Base-by-base conservation (phyloP, 2,113 vertebrate species). In the Sialia sialis region DNA sequence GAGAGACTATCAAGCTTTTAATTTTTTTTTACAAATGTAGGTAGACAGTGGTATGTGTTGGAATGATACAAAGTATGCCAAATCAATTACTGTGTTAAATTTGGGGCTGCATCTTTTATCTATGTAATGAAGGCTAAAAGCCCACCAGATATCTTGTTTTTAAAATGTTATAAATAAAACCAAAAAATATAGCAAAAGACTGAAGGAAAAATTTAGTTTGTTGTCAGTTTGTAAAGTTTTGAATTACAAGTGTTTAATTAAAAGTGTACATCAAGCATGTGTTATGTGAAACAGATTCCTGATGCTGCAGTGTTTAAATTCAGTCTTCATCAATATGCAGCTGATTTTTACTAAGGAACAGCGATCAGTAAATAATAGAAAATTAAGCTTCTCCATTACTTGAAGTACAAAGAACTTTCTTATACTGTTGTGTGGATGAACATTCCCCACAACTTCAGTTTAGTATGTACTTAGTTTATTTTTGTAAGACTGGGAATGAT, bases 11-110 rank as follows among this genome's bases (percentile, higher is more conserved):
- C 89, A 84, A 74, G 96, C 52, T 95, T 94, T 89, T 92, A 69
- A 88, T 91, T 87, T 84, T 60, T 82, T 4, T 87, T 94, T 88
- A 70, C 91, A 97, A 97, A 98, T 97, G 92, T 63, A 83, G 85
- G 84, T 55, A 83, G 97, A 97, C 97, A 97, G 95, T 91, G 80
- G 90, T 76, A 87, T 82, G 29, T 48, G 70, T 67, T 36, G 30
- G 80, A 95, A 93, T 86, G 54, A 89, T 52, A 32, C 63, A 69
- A 67, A 94, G 72, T 56, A 39, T 38, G 75, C 86, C 95, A 77
- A 94, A 93, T 85, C 85, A 75, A 93, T 92, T 94, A 89, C 41
- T 48, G 25, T 41, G 43, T 78, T 60, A 58, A 30, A 10, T 49
- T 52, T 60, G 44, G 86, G 74, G 43, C 55, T 72, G 30, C 27